Evolutionary conservation across 2,797 vertebrate species (phyloP).

Genomic region (Triplophysa yarkandensis): DNA sequence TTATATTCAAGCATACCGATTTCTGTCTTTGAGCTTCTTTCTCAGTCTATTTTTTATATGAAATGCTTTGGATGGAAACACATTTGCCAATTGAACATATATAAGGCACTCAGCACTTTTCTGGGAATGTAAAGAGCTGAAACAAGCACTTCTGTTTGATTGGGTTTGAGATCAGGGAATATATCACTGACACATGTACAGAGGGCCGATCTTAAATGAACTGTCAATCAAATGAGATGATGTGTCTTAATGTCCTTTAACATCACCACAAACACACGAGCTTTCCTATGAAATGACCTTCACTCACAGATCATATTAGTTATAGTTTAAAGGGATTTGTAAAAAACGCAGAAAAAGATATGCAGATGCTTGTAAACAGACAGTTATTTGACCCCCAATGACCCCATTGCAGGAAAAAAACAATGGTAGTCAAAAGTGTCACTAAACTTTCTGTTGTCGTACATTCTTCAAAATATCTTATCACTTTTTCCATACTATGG

Average conservation of each 20-base stretch:
- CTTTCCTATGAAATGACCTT: not conserved
- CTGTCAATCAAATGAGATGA: conserved; percentile 33
- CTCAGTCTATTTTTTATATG: not conserved
- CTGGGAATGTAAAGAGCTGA: conserved; percentile 41
- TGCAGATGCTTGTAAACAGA: too few relatives aligned
- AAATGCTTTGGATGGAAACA: conserved; percentile 10
- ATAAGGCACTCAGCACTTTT: conserved; percentile 33
- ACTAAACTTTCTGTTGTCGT: too few relatives aligned
- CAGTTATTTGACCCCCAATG: too few relatives aligned
- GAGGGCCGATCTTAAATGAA: conserved; percentile 17
- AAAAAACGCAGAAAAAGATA: too few relatives aligned
- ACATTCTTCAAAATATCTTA: too few relatives aligned
- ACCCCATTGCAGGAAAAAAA: too few relatives aligned
- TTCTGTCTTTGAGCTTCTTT: conserved; percentile 18
- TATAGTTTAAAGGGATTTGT: too few relatives aligned
- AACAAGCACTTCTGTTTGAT: conserved; percentile 53
- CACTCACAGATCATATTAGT: too few relatives aligned
- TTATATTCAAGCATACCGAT: not conserved
- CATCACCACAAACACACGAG: not conserved
- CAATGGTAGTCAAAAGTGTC: too few relatives aligned
- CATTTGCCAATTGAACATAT: conserved; percentile 14
- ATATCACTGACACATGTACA: conserved; percentile 34
- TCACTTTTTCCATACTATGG: too few relatives aligned
- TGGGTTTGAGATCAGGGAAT: conserved; percentile 51
- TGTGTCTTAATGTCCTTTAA: not conserved